phyloP scores from a whole-genome alignment of 1,140 invertebrate genomes.

The Drosophila nigromelanica region DNA sequence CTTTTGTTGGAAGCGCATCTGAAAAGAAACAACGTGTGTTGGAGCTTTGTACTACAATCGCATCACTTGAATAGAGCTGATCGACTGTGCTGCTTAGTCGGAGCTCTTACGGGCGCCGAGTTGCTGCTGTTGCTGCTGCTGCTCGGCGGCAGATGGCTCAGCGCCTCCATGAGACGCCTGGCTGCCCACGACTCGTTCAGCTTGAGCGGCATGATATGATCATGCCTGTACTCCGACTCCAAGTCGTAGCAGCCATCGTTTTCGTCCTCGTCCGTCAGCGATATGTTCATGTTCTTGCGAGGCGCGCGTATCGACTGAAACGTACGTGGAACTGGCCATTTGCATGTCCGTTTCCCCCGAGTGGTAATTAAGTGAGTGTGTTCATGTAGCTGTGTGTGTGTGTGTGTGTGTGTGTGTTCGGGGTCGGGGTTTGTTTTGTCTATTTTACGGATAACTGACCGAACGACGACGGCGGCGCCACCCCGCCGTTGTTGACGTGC shows the following conservation, averaged over 20 bases:
- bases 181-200: constrained; percentile 86
- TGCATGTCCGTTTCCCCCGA: constrained; percentile 64
- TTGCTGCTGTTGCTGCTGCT: constrained; percentile 38
- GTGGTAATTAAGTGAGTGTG: constrained; percentile 59
- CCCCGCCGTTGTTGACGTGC: neutral
- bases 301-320: constrained; percentile 66
- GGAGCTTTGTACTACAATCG: neutral
- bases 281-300: constrained; percentile 55
- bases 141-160: constrained; percentile 70
- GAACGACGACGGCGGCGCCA: constrained; percentile 57
- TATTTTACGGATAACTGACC: constrained; percentile 9
- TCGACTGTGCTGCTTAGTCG: neutral
- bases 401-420: constrained; percentile 18
- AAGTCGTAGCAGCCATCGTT: constrained; percentile 19
- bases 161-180: constrained; percentile 82
- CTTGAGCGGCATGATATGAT: constrained; percentile 84
- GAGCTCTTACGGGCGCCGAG: constrained; percentile 62
- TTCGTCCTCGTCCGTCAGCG: constrained; percentile 49
- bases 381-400: constrained; percentile 1
- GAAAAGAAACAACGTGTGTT: constrained; percentile 4
- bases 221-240: constrained; percentile 34
- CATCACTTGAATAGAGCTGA: neutral
- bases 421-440: constrained; percentile 28
- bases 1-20: constrained; percentile 82
- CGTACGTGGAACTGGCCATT: constrained; percentile 55